Evolutionary conservation across 2,888 invertebrate species (phyloP), one percentile per base, ranked within the genome.

Genomic region (Dinocampus coccinellae): DNA sequence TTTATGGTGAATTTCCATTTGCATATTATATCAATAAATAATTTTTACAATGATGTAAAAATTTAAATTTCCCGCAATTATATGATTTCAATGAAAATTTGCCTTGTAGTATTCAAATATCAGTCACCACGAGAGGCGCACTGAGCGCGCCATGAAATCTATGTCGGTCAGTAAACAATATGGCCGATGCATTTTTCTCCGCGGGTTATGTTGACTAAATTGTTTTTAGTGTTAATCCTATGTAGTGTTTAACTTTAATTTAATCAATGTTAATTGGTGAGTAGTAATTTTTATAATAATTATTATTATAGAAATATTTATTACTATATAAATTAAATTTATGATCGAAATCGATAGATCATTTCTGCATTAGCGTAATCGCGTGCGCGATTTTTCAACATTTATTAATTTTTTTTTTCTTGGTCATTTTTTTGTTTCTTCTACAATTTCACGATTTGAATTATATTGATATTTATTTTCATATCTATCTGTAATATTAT

Each of bases 141-240:
- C 13, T n/a, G n/a, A 39, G n/a, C n/a, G 13, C 39, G 39, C 39
- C 39, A 39, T 39, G 39, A 39, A 13, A 39, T 16, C 16, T n/a
- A 7, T 39, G 47, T 47, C 47, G 47, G 47, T 47, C 52, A 52
- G 82, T 84, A 83, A 83, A 84, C 84, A 83, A 83, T 83, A 83
- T 83, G 83, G 83, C 84, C 81, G 82, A 78, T 81, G 78, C 71
- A 77, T 77, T 76, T 78, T 76, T 73, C 81, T 81, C 76, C 79
- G 82, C 78, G 82, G 82, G 84, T 83, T 82, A 84, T 83, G 84
- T 84, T 78, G 82, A 81, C 73, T 73, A 66, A 72, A 69, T 68
- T 71, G 65, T 75, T 72, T 69, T 74, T 74, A 67, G 70, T 75
- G 76, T 78, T 73, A 69, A 65, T 70, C 70, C 63, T 62, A 73